phyloP scores from a whole-genome alignment of 2,888 invertebrate genomes.

The Drosophila meridionalis region DNA sequence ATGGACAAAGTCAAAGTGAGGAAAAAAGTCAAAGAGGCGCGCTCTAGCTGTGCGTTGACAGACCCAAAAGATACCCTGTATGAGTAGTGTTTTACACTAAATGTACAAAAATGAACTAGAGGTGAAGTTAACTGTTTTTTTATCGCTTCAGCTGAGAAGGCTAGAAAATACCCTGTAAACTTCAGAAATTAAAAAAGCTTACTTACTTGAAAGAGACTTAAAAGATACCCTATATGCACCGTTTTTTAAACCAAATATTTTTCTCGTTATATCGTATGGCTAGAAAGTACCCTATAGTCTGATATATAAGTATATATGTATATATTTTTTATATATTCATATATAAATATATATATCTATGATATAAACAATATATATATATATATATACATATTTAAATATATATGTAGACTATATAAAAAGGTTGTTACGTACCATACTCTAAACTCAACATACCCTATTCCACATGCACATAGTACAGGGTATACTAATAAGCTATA shows the following conservation, averaged over 20 bases:
- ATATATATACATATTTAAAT: not conserved
- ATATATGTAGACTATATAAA: too few relatives aligned
- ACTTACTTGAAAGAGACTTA: not conserved
- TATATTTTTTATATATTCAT: too few relatives aligned
- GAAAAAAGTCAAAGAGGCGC: not conserved
- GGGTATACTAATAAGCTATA: conserved; percentile 12
- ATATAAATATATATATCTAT: too few relatives aligned
- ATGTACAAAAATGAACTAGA: not conserved
- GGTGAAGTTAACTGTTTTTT: too few relatives aligned
- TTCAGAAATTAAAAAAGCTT: not conserved
- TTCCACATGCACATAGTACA: not conserved
- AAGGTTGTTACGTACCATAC: not conserved
- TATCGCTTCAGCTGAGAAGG: too few relatives aligned
- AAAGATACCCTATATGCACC: not conserved
- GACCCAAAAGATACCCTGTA: not conserved
- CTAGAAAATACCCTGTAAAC: not conserved
- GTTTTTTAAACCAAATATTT: not conserved
- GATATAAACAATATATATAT: too few relatives aligned
- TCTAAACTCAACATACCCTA: not conserved
- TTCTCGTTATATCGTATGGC: too few relatives aligned
- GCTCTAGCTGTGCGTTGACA: too few relatives aligned
- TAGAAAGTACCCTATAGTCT: not conserved
- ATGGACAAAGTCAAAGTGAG: conserved; percentile 21
- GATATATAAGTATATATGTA: too few relatives aligned
- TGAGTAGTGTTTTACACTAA: not conserved